phyloP scores from a whole-genome alignment of 2,113 vertebrate species.

The Leiothrix lutea region DNA sequence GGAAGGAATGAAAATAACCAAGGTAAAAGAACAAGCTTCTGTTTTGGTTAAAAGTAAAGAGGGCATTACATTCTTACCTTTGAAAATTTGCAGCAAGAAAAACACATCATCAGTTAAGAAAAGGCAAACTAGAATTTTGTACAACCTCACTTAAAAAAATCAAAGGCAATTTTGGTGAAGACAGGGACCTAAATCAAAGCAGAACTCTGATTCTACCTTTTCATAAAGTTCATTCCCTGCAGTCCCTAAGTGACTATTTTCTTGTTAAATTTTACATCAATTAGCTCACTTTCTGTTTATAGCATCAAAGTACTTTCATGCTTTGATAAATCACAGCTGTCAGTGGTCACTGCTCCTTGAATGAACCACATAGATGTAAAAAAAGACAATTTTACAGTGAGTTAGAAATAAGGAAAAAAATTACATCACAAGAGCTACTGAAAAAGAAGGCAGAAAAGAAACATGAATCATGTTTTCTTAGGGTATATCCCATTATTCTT shows the following conservation, averaged over 20 bases:
- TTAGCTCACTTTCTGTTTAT: not conserved
- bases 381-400: not conserved
- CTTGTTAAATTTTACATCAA: slow-evolving; percentile 18
- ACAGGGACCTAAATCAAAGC: slow-evolving; percentile 1
- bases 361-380: not conserved
- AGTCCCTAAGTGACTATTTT: not conserved
- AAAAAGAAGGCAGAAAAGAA: not conserved
- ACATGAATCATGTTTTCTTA: not conserved
- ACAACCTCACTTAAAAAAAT: not conserved
- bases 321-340: not conserved
- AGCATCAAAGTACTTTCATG: not conserved
- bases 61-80: not conserved
- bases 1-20: not conserved
- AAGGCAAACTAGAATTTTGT: not conserved
- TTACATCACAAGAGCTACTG: not conserved
- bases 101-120: not conserved
- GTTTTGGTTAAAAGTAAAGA: not conserved
- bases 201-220: not conserved
- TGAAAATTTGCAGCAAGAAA: not conserved
- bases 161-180: not conserved
- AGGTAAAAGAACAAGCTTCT: not conserved
- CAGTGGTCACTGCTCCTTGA: not conserved
- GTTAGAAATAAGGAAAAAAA: not conserved
- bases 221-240: not conserved
- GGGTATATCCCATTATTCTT: not conserved